These are phyloP conservation scores for Oconnorella tubifera DNA, from an alignment of 2,888 invertebrate genomes.

Conservation along the genomic window DNA sequence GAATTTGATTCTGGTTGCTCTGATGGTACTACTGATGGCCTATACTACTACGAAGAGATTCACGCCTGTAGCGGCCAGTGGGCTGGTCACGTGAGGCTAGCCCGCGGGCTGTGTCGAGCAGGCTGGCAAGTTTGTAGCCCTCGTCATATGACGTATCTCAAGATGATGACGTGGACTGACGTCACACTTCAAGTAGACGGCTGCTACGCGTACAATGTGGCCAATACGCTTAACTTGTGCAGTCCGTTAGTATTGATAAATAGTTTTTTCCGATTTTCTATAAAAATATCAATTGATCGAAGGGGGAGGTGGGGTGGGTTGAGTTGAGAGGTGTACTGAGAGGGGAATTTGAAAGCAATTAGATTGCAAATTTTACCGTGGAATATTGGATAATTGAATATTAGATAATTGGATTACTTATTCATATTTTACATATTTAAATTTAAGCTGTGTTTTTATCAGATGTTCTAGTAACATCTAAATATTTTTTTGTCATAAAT, in stretches of 20 bases:
- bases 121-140: constrained; percentile 53
- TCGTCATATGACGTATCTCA: constrained; percentile 40
- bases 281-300: too few species aligned
- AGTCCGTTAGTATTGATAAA: constrained; percentile 44
- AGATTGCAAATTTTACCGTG: constrained; percentile 1
- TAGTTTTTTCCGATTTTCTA: too few species aligned
- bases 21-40: constrained; percentile 49
- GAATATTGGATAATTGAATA: too few species aligned
- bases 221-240: constrained; percentile 45
- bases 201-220: constrained; percentile 54
- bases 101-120: constrained; percentile 44
- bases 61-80: constrained; percentile 51
- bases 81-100: constrained; percentile 50
- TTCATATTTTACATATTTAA: too few species aligned
- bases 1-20: constrained; percentile 46
- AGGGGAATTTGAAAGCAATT: too few species aligned
- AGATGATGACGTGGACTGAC: constrained; percentile 47
- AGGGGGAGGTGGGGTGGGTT: too few species aligned
- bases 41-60: constrained; percentile 42
- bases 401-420: too few species aligned
- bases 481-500: too few species aligned
- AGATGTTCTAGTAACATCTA: too few species aligned
- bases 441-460: too few species aligned
- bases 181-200: constrained; percentile 43
- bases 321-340: too few species aligned